Conservation (phyloP, 1,140 invertebrate species). For the Armadillidium nasatum region DNA sequence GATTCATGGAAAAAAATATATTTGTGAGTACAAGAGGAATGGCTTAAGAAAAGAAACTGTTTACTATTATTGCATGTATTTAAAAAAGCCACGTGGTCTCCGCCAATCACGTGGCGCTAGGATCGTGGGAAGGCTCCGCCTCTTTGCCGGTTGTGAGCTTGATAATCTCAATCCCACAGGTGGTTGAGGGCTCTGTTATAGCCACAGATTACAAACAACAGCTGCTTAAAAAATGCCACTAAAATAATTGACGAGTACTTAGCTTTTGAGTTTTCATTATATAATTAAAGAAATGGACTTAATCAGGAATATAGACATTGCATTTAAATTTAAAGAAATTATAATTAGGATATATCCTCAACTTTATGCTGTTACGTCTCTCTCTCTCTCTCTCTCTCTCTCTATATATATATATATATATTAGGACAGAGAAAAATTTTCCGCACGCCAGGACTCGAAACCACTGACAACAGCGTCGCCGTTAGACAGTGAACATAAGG, state of each 20-base stretch:
- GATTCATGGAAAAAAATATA: too few species aligned
- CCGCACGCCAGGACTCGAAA: too few species aligned
- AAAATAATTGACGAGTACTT: neutral
- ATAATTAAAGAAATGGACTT: neutral
- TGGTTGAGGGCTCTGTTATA: neutral
- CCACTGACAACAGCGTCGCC: too few species aligned
- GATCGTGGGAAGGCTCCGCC: constrained; percentile 6
- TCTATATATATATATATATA: too few species aligned
- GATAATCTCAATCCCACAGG: constrained; percentile 5
- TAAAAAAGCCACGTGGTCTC: neutral
- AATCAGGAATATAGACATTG: too few species aligned
- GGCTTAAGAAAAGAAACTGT: neutral
- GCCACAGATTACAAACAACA: constrained; percentile 7
- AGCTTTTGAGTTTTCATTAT: constrained; percentile 1
- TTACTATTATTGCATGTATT: neutral
- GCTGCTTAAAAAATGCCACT: constrained; percentile 1
- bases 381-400: too few species aligned
- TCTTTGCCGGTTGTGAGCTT: neutral
- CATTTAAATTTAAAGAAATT: too few species aligned
- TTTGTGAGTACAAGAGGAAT: neutral
- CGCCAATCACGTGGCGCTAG: neutral
- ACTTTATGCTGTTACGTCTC: too few species aligned
- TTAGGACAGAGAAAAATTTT: too few species aligned
- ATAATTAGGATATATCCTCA: too few species aligned
- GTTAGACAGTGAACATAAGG: too few species aligned